A percentile compares a stretch with the other conserved stretches of the same genome.
These are phyloP conservation scores for Pygocentrus nattereri DNA, from an alignment of 2,797 vertebrate species.

Conservation along the genomic window DNA sequence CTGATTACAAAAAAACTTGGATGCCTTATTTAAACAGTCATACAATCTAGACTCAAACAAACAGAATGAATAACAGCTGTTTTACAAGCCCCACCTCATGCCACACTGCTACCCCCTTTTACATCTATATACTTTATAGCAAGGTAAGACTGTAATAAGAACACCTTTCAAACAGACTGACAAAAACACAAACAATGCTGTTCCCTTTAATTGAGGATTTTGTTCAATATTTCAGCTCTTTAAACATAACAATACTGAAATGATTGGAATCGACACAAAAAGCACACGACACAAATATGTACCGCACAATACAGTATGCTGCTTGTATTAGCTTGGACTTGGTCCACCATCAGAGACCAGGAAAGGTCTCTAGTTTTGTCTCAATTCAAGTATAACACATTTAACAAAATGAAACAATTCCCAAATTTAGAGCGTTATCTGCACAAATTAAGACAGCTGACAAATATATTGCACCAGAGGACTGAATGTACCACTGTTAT, in stretches of 20 bases:
- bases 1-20: too few species aligned
- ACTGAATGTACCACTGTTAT: conserved; percentile 69
- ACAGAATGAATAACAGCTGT: background rate
- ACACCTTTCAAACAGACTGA: background rate
- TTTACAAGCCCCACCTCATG: background rate
- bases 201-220: background rate
- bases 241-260: conserved; percentile 54
- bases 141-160: background rate
- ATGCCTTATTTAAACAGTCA: too few species aligned
- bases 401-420: conserved; percentile 54
- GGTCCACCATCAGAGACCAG: background rate
- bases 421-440: conserved; percentile 47
- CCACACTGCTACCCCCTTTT: background rate
- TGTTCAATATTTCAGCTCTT: conserved; percentile 30
- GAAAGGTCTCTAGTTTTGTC: conserved; percentile 68
- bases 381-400: conserved; percentile 74
- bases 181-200: background rate
- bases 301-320: conserved; percentile 62
- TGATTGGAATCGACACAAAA: conserved; percentile 12
- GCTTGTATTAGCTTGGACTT: conserved; percentile 53
- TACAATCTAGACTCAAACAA: background rate
- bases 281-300: conserved; percentile 47
- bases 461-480: conserved; percentile 72
- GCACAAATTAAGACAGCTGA: conserved; percentile 54
- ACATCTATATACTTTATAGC: background rate